Conservation (phyloP, 2,113 vertebrate species). For the Chionis minor region DNA sequence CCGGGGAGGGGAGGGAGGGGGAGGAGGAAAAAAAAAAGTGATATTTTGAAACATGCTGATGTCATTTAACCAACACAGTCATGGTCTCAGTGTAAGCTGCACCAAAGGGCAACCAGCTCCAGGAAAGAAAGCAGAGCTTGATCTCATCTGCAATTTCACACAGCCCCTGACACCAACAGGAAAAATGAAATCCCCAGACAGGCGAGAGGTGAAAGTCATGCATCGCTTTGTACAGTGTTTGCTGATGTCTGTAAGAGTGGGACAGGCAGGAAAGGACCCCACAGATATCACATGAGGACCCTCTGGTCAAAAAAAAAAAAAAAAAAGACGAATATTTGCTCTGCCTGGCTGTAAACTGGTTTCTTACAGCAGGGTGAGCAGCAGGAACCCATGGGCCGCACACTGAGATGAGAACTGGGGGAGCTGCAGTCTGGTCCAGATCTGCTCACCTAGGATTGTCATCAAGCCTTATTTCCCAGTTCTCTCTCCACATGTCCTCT, state of each 20-base stretch:
- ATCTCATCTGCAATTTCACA: conserved; percentile 20
- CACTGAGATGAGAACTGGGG: not conserved
- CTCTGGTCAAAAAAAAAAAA: not conserved
- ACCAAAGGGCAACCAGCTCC: not conserved
- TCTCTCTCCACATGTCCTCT: not conserved
- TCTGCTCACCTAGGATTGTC: not conserved
- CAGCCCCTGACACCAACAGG: not conserved
- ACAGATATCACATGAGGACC: not conserved
- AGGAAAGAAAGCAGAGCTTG: conserved; percentile 4
- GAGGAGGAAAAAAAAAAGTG: not conserved
- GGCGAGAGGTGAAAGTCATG: not conserved
- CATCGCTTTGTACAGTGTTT: not conserved
- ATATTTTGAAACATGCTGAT: not conserved
- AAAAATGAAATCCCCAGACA: not conserved
- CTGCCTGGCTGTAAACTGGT: not conserved
- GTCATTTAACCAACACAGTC: not conserved
- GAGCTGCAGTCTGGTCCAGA: not conserved
- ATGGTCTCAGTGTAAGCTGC: not conserved
- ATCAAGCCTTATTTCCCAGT: not conserved
- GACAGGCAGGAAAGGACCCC: not conserved
- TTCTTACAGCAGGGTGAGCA: not conserved
- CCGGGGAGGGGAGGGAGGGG: too few species aligned
- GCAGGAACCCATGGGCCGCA: not conserved
- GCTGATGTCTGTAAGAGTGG: not conserved
- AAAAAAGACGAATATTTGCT: not conserved